Evolutionary conservation across 2,888 invertebrate genomes (phyloP).

Genomic region (Pimpla rufipes): DNA sequence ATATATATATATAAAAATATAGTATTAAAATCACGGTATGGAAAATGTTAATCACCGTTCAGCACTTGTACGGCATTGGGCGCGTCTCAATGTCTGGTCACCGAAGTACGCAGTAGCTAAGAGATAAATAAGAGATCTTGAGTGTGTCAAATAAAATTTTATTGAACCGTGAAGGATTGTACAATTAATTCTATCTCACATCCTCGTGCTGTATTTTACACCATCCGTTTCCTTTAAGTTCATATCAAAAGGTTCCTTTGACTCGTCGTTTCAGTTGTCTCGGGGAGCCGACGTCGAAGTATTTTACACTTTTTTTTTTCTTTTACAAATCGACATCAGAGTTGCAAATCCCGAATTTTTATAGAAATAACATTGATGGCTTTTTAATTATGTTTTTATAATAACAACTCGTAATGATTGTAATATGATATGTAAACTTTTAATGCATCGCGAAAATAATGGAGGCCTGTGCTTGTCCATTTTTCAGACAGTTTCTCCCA

Average conservation of each 20-base stretch:
- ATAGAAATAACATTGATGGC: too few relatives aligned
- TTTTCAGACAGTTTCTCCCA: too few relatives aligned
- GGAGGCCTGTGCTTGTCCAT: too few relatives aligned
- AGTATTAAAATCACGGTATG: slow-evolving; percentile 55
- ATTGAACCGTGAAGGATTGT: slow-evolving; percentile 61
- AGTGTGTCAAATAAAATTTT: slow-evolving; percentile 68
- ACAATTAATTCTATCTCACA: slow-evolving; percentile 22
- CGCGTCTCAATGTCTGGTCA: slow-evolving; percentile 55
- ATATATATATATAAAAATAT: slow-evolving; percentile 43
- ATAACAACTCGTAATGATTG: too few relatives aligned
- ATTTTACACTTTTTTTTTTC: slow-evolving; percentile 5
- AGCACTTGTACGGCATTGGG: slow-evolving; percentile 64
- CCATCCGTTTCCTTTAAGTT: slow-evolving; percentile 4
- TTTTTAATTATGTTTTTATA: too few relatives aligned
- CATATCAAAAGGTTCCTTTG: slow-evolving; percentile 17
- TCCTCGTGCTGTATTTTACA: slow-evolving; percentile 8
- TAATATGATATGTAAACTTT: too few relatives aligned
- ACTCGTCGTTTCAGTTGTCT: not conserved
- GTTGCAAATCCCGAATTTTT: too few relatives aligned
- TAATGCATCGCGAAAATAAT: too few relatives aligned
- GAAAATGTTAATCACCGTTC: slow-evolving; percentile 57
- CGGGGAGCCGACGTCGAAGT: not conserved
- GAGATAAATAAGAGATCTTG: slow-evolving; percentile 59
- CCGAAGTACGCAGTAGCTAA: slow-evolving; percentile 52
- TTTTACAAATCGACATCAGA: not conserved